These are phyloP conservation scores for Pyrocoelia pectoralis DNA, from an alignment of 2,888 invertebrate genomes.

Conservation along the genomic window DNA sequence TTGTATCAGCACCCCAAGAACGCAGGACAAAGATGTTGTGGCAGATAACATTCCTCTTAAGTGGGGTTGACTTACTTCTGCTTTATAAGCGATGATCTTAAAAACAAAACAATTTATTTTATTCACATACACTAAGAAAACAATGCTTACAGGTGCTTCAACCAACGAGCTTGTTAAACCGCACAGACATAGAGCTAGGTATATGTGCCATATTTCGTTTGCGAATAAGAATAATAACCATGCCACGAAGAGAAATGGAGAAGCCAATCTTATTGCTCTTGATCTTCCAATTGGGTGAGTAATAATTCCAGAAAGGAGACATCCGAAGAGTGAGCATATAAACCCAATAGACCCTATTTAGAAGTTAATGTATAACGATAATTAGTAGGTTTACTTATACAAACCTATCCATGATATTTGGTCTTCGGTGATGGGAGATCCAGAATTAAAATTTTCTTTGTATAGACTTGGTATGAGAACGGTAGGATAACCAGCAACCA, in stretches of 20 bases:
- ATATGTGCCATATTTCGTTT: not conserved
- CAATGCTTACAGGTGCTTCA: not conserved
- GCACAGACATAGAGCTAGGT: not conserved
- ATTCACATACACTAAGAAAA: not conserved
- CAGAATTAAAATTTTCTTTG: not conserved
- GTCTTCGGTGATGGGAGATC: not conserved
- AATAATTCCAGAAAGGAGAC: not conserved
- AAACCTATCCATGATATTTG: not conserved
- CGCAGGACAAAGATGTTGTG: not conserved
- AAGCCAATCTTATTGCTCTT: not conserved
- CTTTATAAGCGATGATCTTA: not conserved
- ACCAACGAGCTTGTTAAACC: not conserved
- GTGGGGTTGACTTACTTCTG: conserved; percentile 3
- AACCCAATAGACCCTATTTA: not conserved
- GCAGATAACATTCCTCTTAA: conserved; percentile 10
- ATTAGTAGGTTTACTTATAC: not conserved
- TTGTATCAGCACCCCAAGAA: not conserved
- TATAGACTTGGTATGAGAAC: not conserved
- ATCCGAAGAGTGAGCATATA: not conserved
- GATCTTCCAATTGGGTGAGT: not conserved
- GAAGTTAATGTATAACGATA: no score
- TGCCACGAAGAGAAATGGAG: not conserved
- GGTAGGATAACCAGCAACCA: conserved; percentile 3
- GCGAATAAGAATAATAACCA: conserved; percentile 1
- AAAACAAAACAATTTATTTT: not conserved